Percentiles rank a stretch among this genome's conserved stretches.
Conservation (phyloP, 2,797 vertebrate genomes). For the Argentina silus region DNA sequence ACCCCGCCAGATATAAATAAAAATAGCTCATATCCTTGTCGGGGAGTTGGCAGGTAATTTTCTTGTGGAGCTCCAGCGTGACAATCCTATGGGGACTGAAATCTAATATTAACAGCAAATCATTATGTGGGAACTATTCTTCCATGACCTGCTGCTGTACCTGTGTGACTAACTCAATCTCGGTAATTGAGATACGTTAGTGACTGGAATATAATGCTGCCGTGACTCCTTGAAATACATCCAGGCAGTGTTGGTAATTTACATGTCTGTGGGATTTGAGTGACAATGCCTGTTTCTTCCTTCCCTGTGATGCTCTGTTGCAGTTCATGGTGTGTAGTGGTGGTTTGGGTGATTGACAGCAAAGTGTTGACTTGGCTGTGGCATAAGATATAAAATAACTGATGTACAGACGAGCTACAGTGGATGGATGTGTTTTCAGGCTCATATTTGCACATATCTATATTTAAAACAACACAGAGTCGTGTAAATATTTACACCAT, state of each 20-base stretch:
- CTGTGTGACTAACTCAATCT: constrained; percentile 78
- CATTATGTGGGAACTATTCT: constrained; percentile 78
- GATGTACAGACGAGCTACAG: constrained; percentile 20
- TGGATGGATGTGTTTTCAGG: constrained; percentile 18
- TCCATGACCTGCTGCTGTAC: constrained; percentile 71
- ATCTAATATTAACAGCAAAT: constrained; percentile 83
- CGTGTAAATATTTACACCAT: constrained; percentile 37
- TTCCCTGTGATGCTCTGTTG: constrained; percentile 41
- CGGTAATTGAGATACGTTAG: constrained; percentile 73
- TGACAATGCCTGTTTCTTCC: constrained; percentile 17
- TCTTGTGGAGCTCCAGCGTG: constrained; percentile 76
- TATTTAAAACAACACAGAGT: constrained; percentile 52
- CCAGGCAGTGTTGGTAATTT: constrained; percentile 28
- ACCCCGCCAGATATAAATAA: constrained; percentile 70
- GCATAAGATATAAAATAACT: constrained; percentile 30
- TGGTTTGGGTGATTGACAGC: constrained; percentile 57
- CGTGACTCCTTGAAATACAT: constrained; percentile 60
- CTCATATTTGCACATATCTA: constrained; percentile 18
- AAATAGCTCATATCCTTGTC: constrained; percentile 76
- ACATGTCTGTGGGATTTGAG: constrained; percentile 5
- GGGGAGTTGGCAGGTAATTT: constrained; percentile 80
- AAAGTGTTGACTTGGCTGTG: constrained; percentile 50
- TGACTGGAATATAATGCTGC: constrained; percentile 53
- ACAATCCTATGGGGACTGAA: constrained; percentile 73
- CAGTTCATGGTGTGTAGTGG: constrained; percentile 37